Evolutionary conservation across 2,113 vertebrate genomes (phyloP).

Genomic region (Calyptommatus sinebrachiatus): DNA sequence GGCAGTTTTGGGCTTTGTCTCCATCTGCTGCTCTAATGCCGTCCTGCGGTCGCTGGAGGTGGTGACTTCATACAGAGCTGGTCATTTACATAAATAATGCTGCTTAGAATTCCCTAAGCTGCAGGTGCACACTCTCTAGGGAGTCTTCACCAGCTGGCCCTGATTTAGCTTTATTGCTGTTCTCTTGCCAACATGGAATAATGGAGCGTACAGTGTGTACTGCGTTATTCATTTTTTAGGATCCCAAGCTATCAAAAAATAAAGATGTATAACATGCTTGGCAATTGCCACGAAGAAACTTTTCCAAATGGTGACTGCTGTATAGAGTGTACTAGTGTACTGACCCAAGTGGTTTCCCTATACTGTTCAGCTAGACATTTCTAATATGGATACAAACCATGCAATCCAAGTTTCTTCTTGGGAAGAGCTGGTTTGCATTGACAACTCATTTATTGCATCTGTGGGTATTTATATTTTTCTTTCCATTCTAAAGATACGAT

Average conservation of each 20-base stretch:
- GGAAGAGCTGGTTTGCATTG: neutral
- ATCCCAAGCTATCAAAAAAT: neutral
- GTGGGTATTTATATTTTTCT: neutral
- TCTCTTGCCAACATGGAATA: neutral
- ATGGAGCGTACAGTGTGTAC: neutral
- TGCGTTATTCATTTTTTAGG: neutral
- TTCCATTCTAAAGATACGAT: conserved; percentile 8
- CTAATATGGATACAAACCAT: neutral
- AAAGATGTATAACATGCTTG: neutral
- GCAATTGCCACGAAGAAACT: neutral
- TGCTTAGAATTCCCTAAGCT: no score
- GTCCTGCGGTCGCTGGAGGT: no score
- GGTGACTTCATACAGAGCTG: no score
- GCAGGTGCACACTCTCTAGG: no score
- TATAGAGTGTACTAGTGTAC: neutral
- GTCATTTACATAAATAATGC: no score
- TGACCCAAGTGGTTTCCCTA: neutral
- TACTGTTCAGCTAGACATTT: neutral
- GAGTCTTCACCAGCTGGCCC: no score
- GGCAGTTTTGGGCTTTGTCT: neutral
- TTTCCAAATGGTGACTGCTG: neutral
- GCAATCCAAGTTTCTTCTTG: neutral
- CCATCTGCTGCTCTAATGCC: neutral
- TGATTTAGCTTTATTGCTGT: neutral
- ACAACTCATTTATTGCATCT: neutral